Percentiles rank a stretch among this genome's conserved stretches.
phyloP scores from a whole-genome alignment of 2,113 vertebrate genomes.

The Lepisosteus oculatus region DNA sequence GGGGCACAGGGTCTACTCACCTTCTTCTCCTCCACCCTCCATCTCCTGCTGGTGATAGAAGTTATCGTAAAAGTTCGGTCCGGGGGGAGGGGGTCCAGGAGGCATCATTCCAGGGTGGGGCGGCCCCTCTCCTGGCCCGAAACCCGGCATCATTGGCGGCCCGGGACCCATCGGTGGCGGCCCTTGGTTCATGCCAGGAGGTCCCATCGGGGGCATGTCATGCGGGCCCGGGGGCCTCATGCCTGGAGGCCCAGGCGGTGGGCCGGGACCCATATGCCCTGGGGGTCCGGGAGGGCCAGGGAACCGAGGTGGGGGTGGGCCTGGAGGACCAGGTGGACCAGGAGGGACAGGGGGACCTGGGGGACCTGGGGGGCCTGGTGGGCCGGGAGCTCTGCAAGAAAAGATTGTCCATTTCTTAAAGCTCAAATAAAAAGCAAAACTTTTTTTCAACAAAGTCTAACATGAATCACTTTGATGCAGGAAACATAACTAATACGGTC shows the following conservation, averaged over 20 bases:
- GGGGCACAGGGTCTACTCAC: constrained; percentile 28
- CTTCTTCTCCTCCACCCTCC: constrained; percentile 60
- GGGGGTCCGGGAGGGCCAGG: constrained; percentile 71
- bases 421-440: too few relatives aligned
- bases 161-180: constrained; percentile 61
- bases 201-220: constrained; percentile 73
- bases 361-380: constrained; percentile 46
- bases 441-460: neutral
- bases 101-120: constrained; percentile 72
- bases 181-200: constrained; percentile 64
- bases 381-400: constrained; percentile 53
- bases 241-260: constrained; percentile 46
- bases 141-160: constrained; percentile 77
- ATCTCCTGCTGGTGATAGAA: constrained; percentile 80
- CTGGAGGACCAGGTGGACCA: constrained; percentile 43
- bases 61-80: constrained; percentile 79
- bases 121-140: constrained; percentile 68
- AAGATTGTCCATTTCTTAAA: neutral
- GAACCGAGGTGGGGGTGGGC: constrained; percentile 62
- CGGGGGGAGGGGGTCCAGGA: constrained; percentile 59
- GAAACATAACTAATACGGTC: too few relatives aligned
- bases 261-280: constrained; percentile 48
- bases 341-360: constrained; percentile 52
- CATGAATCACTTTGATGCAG: too few relatives aligned
- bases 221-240: constrained; percentile 58